Base-by-base conservation (phyloP, 2,888 invertebrate species). In the Pyrochroa serraticornis region DNA sequence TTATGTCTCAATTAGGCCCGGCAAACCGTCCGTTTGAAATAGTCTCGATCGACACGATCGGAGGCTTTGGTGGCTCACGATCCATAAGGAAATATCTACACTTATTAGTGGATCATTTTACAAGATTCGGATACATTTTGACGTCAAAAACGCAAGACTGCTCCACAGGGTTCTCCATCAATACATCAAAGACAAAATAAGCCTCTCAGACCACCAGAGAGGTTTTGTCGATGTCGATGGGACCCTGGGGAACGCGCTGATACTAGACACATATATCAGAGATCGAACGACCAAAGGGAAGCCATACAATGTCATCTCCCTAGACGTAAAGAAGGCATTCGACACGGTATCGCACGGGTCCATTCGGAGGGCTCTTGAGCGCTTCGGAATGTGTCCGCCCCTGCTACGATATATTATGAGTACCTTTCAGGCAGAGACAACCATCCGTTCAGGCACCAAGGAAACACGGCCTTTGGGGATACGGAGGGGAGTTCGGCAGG, bases 401-500 rank as follows among this genome's bases (percentile, higher is more conserved):
- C 43, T 3, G 5, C 42, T 1, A 34, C 12, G 3, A 50, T 42
- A 7, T 35, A 44, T 0, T 13, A 42, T 9, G n/a, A n/a, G n/a
- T n/a, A n/a, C n/a, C n/a, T n/a, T n/a, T n/a, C n/a, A n/a, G n/a
- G n/a, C n/a, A n/a, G 9, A 56, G 2, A 30, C 48, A 5, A 67
- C 65, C 2, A 33, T 33, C 34, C 57, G 64, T 39, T 55, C 46
- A n/a, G 61, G 58, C 9, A 2, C 12, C 3, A 47, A 2, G 1
- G 7, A n/a, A 3, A 56, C 49, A 6, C 12, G 57, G 31, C 41
- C 50, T 0, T 60, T 72, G 5, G 34, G 10, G 7, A 61, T 71
- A 22, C 32, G 30, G 0, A 68, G 74, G 22, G 77, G 78, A 1
- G 78, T 78, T 2, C 68, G 74, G 7, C 79, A 78, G 62, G 78